Evolutionary conservation across 2,888 invertebrate genomes (phyloP).

Genomic region (Formica aserva): DNA sequence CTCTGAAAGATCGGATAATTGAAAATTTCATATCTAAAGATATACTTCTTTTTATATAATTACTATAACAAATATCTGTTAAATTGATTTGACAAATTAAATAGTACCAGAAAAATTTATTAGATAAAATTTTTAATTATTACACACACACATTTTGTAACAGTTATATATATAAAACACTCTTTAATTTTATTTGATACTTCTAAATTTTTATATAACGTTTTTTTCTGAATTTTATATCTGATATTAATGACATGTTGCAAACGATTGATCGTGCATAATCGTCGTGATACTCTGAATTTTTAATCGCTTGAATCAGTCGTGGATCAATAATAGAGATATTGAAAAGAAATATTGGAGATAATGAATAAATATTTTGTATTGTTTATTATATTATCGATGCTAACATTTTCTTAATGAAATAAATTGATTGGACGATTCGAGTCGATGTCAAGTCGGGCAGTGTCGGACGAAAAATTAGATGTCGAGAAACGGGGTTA

Average conservation of each 20-base stretch:
- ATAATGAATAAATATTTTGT: not conserved
- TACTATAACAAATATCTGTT: not conserved
- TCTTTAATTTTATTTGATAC: not conserved
- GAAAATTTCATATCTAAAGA: not conserved
- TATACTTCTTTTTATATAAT: not conserved
- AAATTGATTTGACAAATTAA: too few species aligned
- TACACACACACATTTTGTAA: not conserved
- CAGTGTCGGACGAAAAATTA: conserved; percentile 44
- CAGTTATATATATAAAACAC: not conserved
- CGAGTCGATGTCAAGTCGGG: conserved; percentile 28
- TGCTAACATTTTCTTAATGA: not conserved
- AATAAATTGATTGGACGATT: conserved; percentile 3
- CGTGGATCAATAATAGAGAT: not conserved
- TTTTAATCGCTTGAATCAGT: not conserved
- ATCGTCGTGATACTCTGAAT: not conserved
- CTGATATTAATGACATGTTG: not conserved
- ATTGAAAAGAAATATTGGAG: not conserved
- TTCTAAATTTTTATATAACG: not conserved
- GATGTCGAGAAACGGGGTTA: conserved; percentile 77
- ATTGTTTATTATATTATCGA: not conserved
- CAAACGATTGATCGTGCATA: conserved; percentile 8
- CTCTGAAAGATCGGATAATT: not conserved
- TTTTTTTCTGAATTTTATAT: not conserved
- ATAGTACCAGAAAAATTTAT: not conserved
- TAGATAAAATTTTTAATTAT: not conserved